Evolutionary conservation across 2,797 vertebrate species (phyloP), one percentile per base, ranked within the genome.

Genomic region (Oryzias dopingdopingensis): DNA sequence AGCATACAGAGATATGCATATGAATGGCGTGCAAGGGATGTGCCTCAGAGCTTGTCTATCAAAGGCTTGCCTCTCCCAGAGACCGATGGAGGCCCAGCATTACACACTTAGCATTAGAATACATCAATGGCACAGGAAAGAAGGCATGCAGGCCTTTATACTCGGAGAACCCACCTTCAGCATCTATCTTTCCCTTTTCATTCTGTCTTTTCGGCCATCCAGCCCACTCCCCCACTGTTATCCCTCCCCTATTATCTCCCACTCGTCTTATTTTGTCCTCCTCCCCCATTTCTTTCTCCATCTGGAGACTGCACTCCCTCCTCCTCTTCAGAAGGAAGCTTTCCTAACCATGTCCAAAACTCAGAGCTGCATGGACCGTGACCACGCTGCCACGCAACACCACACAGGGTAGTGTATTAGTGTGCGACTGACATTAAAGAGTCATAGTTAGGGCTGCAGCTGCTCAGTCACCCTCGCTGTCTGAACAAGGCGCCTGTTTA

Each of bases 101-200:
- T 76, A 77, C 80, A 86, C 76, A 86, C 82, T 90, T 88, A 87
- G 85, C 88, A 90, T 90, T 75, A 88, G 81, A 90, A 90, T 90
- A 84, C 86, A 90, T 88, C 86, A 88, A 88, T 88, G 66, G 79
- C 56, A 16, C 59, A 67, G 70, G 72, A 72, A 84, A 66, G 83
- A 80, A 85, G 80, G 75, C 78, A 78, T 52, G 69, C 77, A 62
- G 80, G 73, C 85, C 85, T 89, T 88, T 79, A 87, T 68, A 80
- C 59, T 68, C 68, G 41, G 18, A 72, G 61, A 87, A 84, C 74
- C 84, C 76, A 88, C 85, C 84, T 86, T 83, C 82, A 72, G 69
- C 79, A 83, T 83, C 77, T 62, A 75, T 78, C 83, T 81, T 74
- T 67, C 67, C 76, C 80, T 55, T 74, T 81, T 81, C 76, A 79